Base-by-base conservation (phyloP, 2,797 vertebrate genomes). In the Rhadinocentrus ornatus region DNA sequence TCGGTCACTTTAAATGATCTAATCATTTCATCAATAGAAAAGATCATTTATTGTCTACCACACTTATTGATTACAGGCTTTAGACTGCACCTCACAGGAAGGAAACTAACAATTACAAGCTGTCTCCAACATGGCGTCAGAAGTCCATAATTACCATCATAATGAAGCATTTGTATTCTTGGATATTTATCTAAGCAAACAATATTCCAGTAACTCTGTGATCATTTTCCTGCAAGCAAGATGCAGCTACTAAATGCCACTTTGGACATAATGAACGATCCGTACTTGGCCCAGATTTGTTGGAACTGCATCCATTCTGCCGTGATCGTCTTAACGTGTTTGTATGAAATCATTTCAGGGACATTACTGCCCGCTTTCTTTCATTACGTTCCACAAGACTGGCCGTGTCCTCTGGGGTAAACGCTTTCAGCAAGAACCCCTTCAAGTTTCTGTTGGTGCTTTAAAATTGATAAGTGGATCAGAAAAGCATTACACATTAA, bases 401-500 rank as follows among this genome's bases (percentile, higher is more conserved):
- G 62, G 53, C 66, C 7, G 16, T 66, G 75, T 88, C 81, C 89
- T 77, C 81, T 2, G 54, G 83, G 81, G 76, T 74, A 63, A 68
- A 78, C 59, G 69, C 71, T 75, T 79, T 84, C 81, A 81, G 84
- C 64, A 12, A 65, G 54, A 69, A 34, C 46, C 48, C 57, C 75
- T 82, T 86, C 66, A 31, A 71, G 73, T 82, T 81, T 86, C 85
- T 90, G 90, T 92, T 91, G 90, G 87, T 83, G 71, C 71, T 89
- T 90, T 92, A 87, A 89, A 87, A 91, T 89, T 92, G 87, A 92
- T 89, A 89, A 89, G 89, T 88, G 87, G 90, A 92, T 92, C 88
- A 86, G 78, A 91, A 58, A 60, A 79, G 83, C 81, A 90, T 90
- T 88, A 87, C 73, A 56, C 80, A 91, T 93, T 89, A 88, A 93